phyloP scores from a whole-genome alignment of 2,888 invertebrate species.

The Andrena dorsata region DNA sequence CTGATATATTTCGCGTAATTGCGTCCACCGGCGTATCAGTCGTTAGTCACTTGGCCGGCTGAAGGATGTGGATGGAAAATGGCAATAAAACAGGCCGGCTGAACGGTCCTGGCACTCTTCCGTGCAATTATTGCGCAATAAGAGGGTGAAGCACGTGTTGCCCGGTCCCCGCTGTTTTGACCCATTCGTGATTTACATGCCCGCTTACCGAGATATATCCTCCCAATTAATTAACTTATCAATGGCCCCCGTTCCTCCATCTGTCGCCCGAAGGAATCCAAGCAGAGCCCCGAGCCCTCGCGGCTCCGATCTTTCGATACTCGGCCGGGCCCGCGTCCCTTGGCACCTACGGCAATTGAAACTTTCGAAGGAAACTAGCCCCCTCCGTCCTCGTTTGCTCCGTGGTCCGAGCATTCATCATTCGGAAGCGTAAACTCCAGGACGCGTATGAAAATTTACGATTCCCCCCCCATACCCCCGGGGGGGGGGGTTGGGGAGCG shows the following conservation, averaged over 20 bases:
- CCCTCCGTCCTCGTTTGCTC: neutral
- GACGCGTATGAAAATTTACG: constrained; percentile 38
- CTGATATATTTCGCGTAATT: constrained; percentile 67
- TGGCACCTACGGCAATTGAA: neutral
- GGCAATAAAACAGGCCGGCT: constrained; percentile 60
- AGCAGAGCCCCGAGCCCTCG: neutral
- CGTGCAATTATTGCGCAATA: constrained; percentile 72
- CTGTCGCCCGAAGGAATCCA: neutral
- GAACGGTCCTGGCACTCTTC: constrained; percentile 63
- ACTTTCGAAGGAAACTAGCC: neutral
- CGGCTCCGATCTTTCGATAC: neutral
- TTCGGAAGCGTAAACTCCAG: constrained; percentile 19
- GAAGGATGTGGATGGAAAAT: constrained; percentile 68
- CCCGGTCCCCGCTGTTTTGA: constrained; percentile 59
- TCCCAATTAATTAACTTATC: constrained; percentile 61
- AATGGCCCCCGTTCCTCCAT: constrained; percentile 24
- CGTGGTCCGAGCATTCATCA: constrained; percentile 21
- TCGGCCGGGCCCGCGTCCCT: neutral
- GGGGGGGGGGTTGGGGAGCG: neutral
- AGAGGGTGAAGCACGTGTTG: constrained; percentile 61
- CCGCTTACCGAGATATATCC: constrained; percentile 29
- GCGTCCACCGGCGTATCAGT: constrained; percentile 63
- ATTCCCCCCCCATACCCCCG: constrained; percentile 3
- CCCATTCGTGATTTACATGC: constrained; percentile 59
- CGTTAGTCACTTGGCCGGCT: constrained; percentile 60